Evolutionary conservation across 2,113 vertebrate genomes (phyloP), one percentile per base, ranked within the genome.

Genomic region (Aplodontia rufa): DNA sequence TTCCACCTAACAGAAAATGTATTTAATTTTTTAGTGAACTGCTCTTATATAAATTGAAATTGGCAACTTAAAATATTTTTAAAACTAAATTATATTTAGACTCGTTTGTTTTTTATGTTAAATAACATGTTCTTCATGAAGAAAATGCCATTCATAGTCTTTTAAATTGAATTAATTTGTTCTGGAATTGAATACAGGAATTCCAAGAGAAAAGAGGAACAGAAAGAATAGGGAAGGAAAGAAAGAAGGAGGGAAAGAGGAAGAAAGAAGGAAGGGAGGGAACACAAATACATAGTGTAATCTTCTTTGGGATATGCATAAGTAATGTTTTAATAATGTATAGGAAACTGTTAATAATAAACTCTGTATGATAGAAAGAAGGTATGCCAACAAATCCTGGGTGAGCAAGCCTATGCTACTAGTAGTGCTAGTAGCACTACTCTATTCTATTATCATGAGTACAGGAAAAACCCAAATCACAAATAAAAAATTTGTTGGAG

Each of bases 11-110:
- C 42, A 6, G 1, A 98, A 98, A 98, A 98, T 98, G 94, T 98
- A 98, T 97, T 98, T 98, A 98, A 98, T 98, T 98, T 98, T 98
- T 97, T 97, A 97, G 94, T 93, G 51, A 98, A 97, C 74, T 92
- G 95, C 97, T 96, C 95, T 97, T 87, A 96, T 95, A 97, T 76
- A 97, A 98, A 98, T 96, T 97, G 85, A 98, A 98, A 97, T 64
- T 69, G 68, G 69, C 60, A 95, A 79, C 71, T 30, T 97, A 97
- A 97, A 96, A 95, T 97, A 97, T 95, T 97, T 97, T 94, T 79
- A 71, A 97, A 97, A 98, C 42, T 83, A 97, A 98, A 98, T 97
- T 98, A 91, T 95, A 86, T 79, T 82, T 98, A 51, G 78, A 79
- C 64, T 74, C 90, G 24, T 97, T 95, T 96, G 93, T 96, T 97